Percentiles rank a stretch among this genome's conserved stretches.
Evolutionary conservation across 2,113 vertebrate species (phyloP).

Genomic region (Neofelis nebulosa): DNA sequence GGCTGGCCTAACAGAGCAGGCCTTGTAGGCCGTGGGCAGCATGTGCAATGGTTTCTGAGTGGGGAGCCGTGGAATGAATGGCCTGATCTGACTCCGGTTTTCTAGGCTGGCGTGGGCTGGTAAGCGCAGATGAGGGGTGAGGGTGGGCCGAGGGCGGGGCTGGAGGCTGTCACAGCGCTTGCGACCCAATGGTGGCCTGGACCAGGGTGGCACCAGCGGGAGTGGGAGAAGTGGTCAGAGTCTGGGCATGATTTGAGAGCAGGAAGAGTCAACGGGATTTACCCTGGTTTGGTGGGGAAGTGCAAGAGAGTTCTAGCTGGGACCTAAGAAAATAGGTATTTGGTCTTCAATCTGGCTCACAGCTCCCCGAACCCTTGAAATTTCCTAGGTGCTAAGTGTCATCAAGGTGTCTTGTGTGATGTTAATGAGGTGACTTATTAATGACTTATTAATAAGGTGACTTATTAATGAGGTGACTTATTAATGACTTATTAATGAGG

Average conservation of each 20-base stretch:
- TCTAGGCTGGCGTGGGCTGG: neutral
- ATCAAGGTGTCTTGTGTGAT: neutral
- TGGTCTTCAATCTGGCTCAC: neutral
- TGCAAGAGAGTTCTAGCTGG: neutral
- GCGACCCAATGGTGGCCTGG: neutral
- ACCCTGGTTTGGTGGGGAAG: neutral
- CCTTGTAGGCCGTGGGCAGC: accelerated
- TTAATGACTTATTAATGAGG: no score
- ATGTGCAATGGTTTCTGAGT: accelerated
- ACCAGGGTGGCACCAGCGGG: neutral
- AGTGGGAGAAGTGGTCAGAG: neutral
- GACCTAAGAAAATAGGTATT: neutral
- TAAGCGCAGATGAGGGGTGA: neutral
- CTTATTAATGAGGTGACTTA: no score
- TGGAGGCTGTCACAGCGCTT: neutral
- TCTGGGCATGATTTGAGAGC: neutral
- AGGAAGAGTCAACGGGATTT: neutral
- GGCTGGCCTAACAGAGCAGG: neutral
- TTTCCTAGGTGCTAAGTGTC: neutral
- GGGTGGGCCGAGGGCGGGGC: no score
- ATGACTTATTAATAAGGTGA: no score
- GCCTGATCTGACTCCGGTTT: neutral
- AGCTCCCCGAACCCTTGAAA: neutral
- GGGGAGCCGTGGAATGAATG: neutral
- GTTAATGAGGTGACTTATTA: no score